A percentile compares a stretch with the other conserved stretches of the same genome.
Conservation (phyloP, 1,140 invertebrate genomes). For the Diabrotica virgifera region DNA sequence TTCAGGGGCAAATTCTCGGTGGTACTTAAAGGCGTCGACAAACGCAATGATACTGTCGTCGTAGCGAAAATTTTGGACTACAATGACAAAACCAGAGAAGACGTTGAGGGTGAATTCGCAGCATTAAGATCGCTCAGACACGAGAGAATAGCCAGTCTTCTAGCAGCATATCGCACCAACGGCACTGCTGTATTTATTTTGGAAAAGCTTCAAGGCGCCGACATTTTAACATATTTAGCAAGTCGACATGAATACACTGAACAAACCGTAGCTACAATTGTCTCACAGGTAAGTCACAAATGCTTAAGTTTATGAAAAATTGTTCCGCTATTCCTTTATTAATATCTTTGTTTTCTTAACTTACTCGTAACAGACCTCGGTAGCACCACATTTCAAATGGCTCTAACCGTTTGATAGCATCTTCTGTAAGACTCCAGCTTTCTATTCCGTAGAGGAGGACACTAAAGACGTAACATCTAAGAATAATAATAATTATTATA, state of each 20-base stretch:
- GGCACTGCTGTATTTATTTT: conserved; percentile 71
- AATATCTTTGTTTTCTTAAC: no score
- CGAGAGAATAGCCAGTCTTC: conserved; percentile 74
- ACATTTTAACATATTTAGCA: conserved; percentile 84
- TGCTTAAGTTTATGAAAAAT: no score
- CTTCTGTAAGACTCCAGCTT: no score
- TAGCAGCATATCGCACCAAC: conserved; percentile 68
- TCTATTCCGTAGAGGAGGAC: no score
- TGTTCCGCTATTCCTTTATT: no score
- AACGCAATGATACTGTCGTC: conserved; percentile 65
- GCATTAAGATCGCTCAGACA: conserved; percentile 77
- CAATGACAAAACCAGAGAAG: conserved; percentile 61
- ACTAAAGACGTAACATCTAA: no score
- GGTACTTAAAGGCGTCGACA: conserved; percentile 79
- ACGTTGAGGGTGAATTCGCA: conserved; percentile 77
- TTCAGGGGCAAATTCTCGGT: conserved; percentile 79
- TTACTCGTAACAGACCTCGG: no score
- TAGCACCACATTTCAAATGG: no score
- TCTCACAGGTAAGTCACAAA: conserved; percentile 62
- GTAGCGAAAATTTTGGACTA: conserved; percentile 76
- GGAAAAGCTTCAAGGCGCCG: conserved; percentile 88
- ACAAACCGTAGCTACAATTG: conserved; percentile 80
- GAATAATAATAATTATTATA: no score
- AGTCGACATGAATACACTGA: conserved; percentile 86
- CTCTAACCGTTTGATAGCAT: no score